These are phyloP conservation scores for Drosophila equinoxialis DNA, from an alignment of 1,140 invertebrate genomes.

Conservation along the genomic window DNA sequence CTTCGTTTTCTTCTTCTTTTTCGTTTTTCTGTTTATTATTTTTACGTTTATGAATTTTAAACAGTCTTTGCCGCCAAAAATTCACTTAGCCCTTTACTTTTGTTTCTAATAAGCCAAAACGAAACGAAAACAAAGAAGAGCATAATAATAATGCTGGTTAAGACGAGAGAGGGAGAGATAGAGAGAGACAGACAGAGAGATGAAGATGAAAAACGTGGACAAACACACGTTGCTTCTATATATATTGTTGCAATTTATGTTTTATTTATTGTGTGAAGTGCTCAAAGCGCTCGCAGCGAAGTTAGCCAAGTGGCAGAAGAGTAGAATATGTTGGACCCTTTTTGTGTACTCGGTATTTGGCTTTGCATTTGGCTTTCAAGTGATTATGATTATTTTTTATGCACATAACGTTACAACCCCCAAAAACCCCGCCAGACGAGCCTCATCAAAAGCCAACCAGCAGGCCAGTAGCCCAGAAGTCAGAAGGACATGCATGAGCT, in stretches of 20 bases:
- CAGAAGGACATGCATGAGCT: constrained; percentile 5
- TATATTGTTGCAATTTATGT: constrained; percentile 58
- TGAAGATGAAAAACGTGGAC: constrained; percentile 6
- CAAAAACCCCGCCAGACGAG: constrained; percentile 49
- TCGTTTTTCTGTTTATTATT: not conserved
- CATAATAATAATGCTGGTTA: not conserved
- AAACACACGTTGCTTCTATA: constrained; percentile 38
- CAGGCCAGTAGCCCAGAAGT: constrained; percentile 30
- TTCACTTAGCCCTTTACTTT: constrained; percentile 54
- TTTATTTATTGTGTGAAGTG: constrained; percentile 62
- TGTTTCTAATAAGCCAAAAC: constrained; percentile 55
- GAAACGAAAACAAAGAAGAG: constrained; percentile 26
- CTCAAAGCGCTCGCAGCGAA: constrained; percentile 60
- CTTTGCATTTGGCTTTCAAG: constrained; percentile 64
- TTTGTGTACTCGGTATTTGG: not conserved
- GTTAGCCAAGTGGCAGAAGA: constrained; percentile 8
- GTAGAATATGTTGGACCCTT: constrained; percentile 34
- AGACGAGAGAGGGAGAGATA: not conserved
- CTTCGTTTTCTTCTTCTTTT: constrained; percentile 31
- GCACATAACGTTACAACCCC: constrained; percentile 71
- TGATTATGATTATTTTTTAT: constrained; percentile 82
- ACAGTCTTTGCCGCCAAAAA: constrained; percentile 29
- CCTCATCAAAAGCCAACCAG: constrained; percentile 52
- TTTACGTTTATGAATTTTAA: constrained; percentile 36
- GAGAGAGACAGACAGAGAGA: not conserved